These are phyloP conservation scores for Schrankia costaestrigalis DNA, from an alignment of 2,888 invertebrate genomes.

Conservation along the genomic window DNA sequence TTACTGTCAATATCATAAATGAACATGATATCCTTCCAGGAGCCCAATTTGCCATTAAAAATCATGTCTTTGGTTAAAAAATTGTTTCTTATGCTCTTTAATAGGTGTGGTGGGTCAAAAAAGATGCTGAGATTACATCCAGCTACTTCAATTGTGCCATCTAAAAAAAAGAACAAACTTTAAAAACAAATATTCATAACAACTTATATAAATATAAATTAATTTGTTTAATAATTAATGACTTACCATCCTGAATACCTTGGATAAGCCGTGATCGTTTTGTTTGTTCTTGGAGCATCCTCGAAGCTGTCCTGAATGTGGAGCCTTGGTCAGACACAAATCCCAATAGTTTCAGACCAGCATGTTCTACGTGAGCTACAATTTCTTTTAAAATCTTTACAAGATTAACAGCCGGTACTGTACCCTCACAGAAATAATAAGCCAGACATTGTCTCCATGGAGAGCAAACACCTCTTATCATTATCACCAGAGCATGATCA, in stretches of 20 bases:
- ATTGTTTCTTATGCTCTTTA: conserved; percentile 18
- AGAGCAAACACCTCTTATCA: conserved; percentile 21
- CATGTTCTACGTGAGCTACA: conserved; percentile 10
- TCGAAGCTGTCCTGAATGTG: conserved; percentile 23
- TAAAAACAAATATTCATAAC: background rate
- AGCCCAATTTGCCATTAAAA: conserved; percentile 3
- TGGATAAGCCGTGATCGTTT: conserved; percentile 2
- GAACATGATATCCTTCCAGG: conserved; percentile 3
- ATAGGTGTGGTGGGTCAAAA: conserved; percentile 22
- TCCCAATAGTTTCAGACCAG: conserved; percentile 19
- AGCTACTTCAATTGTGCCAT: conserved; percentile 17
- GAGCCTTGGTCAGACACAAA: conserved; percentile 28
- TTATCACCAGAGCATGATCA: conserved; percentile 28
- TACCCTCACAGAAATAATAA: conserved; percentile 30
- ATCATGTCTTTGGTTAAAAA: conserved; percentile 1
- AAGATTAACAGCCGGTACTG: conserved; percentile 15
- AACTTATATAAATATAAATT: background rate
- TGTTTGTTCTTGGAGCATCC: conserved; percentile 8
- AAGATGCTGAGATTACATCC: conserved; percentile 14
- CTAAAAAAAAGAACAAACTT: conserved; percentile 12
- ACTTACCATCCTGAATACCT: conserved; percentile 2
- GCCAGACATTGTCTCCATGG: conserved; percentile 19
- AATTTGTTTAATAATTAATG: conserved; percentile 6
- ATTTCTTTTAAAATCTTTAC: conserved; percentile 22
- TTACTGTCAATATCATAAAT: background rate